Evolutionary conservation across 2,888 invertebrate genomes (phyloP).

Genomic region (Tinea trinotella): DNA sequence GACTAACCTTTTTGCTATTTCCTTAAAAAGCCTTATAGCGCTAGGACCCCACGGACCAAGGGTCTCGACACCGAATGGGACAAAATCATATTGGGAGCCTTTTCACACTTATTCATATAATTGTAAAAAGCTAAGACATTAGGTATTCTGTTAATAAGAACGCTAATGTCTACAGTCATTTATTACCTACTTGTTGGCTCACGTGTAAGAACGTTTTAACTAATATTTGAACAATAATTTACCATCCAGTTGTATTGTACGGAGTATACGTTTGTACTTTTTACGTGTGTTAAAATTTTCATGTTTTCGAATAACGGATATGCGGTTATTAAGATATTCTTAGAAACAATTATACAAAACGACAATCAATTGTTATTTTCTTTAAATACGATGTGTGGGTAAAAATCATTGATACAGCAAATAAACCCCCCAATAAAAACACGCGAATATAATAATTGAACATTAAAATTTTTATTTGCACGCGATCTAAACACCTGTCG

Average conservation of each 20-base stretch:
- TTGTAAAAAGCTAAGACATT: no score
- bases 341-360: slow-evolving; percentile 2
- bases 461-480: slow-evolving; percentile 25
- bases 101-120: no score
- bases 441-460: slow-evolving; percentile 10
- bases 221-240: slow-evolving; percentile 58
- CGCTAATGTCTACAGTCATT: not conserved
- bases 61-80: no score
- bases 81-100: no score
- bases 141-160: not conserved
- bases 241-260: slow-evolving; percentile 36
- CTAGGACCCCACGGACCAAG: no score
- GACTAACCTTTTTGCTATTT: no score
- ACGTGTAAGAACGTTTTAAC: slow-evolving; percentile 31
- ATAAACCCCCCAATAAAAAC: slow-evolving; percentile 5
- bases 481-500: slow-evolving; percentile 45
- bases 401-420: not conserved
- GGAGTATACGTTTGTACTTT: not conserved
- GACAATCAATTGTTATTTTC: slow-evolving; percentile 2
- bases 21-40: no score
- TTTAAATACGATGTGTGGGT: not conserved
- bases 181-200: not conserved
- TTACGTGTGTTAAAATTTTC: not conserved
- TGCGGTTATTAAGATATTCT: slow-evolving; percentile 1
- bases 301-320: not conserved